phyloP scores from a whole-genome alignment of 2,888 invertebrate genomes.

The Lycaena phlaeas region DNA sequence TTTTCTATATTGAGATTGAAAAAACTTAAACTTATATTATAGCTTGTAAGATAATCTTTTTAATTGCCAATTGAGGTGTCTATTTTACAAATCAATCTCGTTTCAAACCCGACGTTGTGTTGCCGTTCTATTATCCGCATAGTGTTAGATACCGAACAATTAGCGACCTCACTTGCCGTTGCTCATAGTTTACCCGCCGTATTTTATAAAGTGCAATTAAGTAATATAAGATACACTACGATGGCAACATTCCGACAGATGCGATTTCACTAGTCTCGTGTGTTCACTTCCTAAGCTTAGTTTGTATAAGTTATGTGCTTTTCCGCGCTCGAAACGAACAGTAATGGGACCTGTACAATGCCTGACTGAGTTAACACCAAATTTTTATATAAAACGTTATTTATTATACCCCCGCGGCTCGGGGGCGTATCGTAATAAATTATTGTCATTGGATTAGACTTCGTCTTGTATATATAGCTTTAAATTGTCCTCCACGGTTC shows the following conservation, averaged over 20 bases:
- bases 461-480: slow-evolving; percentile 12
- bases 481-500: slow-evolving; percentile 2
- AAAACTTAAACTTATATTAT: no score
- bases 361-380: slow-evolving; percentile 62
- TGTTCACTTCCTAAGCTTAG: slow-evolving; percentile 42
- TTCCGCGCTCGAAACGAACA: slow-evolving; percentile 28
- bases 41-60: no score
- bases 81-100: neutral
- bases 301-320: slow-evolving; percentile 26
- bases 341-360: slow-evolving; percentile 55
- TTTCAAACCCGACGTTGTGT: neutral
- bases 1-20: no score
- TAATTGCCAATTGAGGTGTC: no score
- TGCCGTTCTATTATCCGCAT: neutral
- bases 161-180: neutral
- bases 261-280: slow-evolving; percentile 44
- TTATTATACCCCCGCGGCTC: slow-evolving; percentile 28
- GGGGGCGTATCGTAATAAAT: slow-evolving; percentile 18
- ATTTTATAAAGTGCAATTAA: slow-evolving; percentile 27
- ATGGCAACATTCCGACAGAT: slow-evolving; percentile 33
- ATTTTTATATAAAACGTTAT: slow-evolving; percentile 41
- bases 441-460: slow-evolving; percentile 16
- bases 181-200: neutral
- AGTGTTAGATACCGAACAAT: neutral
- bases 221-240: slow-evolving; percentile 10